A percentile compares a stretch with the other conserved stretches of the same genome.
These are phyloP conservation scores for Cirrhinus molitorella DNA, from an alignment of 2,797 vertebrate species.

Conservation along the genomic window DNA sequence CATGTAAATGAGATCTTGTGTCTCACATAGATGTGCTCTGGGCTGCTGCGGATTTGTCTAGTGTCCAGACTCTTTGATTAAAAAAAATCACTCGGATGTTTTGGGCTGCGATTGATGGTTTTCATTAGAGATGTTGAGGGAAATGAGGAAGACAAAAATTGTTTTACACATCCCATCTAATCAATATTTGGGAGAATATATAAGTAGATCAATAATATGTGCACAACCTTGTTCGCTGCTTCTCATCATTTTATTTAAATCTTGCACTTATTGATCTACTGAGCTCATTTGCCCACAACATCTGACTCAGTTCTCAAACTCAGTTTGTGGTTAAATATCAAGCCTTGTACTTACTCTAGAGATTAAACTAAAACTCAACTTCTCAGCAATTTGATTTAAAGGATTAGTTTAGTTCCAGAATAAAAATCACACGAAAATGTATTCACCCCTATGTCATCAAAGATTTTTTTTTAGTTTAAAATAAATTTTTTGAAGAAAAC, in stretches of 20 bases:
- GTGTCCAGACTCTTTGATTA: conserved; percentile 29
- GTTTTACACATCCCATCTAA: not conserved
- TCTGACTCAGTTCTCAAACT: not conserved
- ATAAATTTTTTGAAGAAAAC: too few relatives aligned
- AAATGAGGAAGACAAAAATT: not conserved
- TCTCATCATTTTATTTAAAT: not conserved
- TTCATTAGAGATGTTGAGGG: not conserved
- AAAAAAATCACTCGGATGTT: not conserved
- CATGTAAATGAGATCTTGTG: conserved; percentile 65
- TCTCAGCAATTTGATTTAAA: not conserved
- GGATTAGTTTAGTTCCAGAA: too few relatives aligned
- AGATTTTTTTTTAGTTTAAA: too few relatives aligned
- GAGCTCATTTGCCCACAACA: not conserved
- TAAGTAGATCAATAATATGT: not conserved
- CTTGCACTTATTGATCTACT: not conserved
- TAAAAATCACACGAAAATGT: too few relatives aligned
- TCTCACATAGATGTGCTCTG: conserved; percentile 7
- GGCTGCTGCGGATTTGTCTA: conserved; percentile 4
- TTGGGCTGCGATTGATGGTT: not conserved
- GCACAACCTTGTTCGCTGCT: not conserved
- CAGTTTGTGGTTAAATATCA: not conserved
- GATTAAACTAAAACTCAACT: not conserved
- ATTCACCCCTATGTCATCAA: too few relatives aligned
- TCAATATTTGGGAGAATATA: not conserved
- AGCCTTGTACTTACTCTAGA: not conserved